A percentile compares a stretch with the other conserved stretches of the same genome.
Evolutionary conservation across 2,797 vertebrate species (phyloP).

Genomic region (Gouania willdenowi): DNA sequence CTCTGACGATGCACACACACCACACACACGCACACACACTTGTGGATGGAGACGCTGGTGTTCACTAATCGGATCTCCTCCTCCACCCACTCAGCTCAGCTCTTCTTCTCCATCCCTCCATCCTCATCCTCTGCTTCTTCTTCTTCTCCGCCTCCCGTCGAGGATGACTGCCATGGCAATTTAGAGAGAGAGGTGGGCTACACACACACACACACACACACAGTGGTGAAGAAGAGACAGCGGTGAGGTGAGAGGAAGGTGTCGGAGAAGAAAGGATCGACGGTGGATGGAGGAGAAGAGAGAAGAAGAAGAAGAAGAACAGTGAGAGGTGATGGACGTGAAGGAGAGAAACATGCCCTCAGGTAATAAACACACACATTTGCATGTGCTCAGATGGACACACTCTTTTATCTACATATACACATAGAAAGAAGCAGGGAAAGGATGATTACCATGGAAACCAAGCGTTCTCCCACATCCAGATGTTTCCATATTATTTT

Average conservation of each 20-base stretch:
- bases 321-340: slow-evolving; percentile 71
- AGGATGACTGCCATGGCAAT: slow-evolving; percentile 63
- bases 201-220: too few species aligned
- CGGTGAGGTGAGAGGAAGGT: not conserved
- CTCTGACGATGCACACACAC: too few species aligned
- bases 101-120: slow-evolving; percentile 7
- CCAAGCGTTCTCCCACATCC: too few species aligned
- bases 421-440: not conserved
- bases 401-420: slow-evolving; percentile 2
- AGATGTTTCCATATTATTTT: too few species aligned
- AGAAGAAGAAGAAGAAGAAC: slow-evolving; percentile 17
- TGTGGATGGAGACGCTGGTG: slow-evolving; percentile 27
- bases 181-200: slow-evolving; percentile 61
- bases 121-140: slow-evolving; percentile 4
- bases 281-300: slow-evolving; percentile 75
- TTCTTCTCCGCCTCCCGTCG: slow-evolving; percentile 29
- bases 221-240: not conserved
- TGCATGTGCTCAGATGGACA: not conserved
- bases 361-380: slow-evolving; percentile 61
- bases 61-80: slow-evolving; percentile 22
- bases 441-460: too few species aligned
- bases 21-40: too few species aligned
- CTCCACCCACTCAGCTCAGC: slow-evolving; percentile 5
- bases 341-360: slow-evolving; percentile 76
- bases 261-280: slow-evolving; percentile 35